Conservation (phyloP, 1,140 invertebrate species). For the Musca vetustissima region DNA sequence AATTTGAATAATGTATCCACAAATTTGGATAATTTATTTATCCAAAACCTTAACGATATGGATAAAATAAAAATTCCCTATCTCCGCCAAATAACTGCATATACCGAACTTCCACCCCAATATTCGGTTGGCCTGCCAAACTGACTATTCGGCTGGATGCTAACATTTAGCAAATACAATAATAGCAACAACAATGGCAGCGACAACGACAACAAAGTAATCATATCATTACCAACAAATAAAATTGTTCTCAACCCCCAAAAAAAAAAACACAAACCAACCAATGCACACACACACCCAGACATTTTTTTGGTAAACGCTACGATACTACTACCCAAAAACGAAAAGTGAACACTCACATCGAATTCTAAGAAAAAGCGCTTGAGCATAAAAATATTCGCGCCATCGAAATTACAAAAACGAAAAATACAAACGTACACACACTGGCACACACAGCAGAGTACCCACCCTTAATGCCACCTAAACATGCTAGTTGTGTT, state of each 20-base stretch:
- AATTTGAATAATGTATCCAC: too few relatives aligned
- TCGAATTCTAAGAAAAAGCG: slow-evolving; percentile 17
- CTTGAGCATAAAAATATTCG: slow-evolving; percentile 24
- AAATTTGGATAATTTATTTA: too few relatives aligned
- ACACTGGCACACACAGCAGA: too few relatives aligned
- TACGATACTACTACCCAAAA: not conserved
- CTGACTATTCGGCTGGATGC: too few relatives aligned
- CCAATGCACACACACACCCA: not conserved
- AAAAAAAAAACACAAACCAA: not conserved
- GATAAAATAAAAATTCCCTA: too few relatives aligned
- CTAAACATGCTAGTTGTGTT: too few relatives aligned
- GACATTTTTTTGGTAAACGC: not conserved
- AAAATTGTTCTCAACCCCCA: not conserved
- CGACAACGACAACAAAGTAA: slow-evolving; percentile 3
- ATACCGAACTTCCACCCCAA: too few relatives aligned
- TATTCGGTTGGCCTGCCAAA: too few relatives aligned
- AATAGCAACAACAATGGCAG: not conserved
- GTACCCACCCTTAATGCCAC: too few relatives aligned
- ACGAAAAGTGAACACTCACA: not conserved
- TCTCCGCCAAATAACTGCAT: too few relatives aligned
- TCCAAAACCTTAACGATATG: too few relatives aligned
- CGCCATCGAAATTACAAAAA: slow-evolving; percentile 5
- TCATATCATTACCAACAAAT: slow-evolving; percentile 1
- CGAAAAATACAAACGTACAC: not conserved
- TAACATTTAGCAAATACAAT: too few relatives aligned